These are phyloP conservation scores for Gymnobelideus leadbeateri DNA, from an alignment of 2,113 vertebrate species.

Conservation along the genomic window DNA sequence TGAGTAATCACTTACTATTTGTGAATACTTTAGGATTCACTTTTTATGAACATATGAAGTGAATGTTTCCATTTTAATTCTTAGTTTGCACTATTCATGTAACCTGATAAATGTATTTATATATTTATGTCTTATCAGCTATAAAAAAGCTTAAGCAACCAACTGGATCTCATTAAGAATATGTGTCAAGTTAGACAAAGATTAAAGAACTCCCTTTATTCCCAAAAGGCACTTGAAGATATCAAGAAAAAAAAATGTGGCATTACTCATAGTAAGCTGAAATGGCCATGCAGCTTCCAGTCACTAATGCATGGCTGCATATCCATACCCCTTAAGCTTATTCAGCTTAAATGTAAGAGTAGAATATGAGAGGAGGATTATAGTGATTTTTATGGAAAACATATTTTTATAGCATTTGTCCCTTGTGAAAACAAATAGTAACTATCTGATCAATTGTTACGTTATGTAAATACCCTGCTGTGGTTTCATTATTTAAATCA, in stretches of 20 bases:
- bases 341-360: not conserved
- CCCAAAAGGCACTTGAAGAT: slow-evolving; percentile 78
- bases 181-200: slow-evolving; percentile 54
- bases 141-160: slow-evolving; percentile 59
- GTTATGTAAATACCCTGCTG: not conserved
- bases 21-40: slow-evolving; percentile 18
- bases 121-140: slow-evolving; percentile 66
- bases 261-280: slow-evolving; percentile 51
- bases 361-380: slow-evolving; percentile 46
- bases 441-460: not conserved
- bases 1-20: slow-evolving; percentile 22
- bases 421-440: slow-evolving; percentile 18
- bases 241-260: slow-evolving; percentile 44
- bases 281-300: slow-evolving; percentile 37
- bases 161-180: slow-evolving; percentile 27
- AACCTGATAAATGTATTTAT: slow-evolving; percentile 59
- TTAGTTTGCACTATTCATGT: not conserved
- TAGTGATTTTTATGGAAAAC: not conserved
- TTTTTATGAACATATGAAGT: not conserved
- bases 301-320: slow-evolving; percentile 9
- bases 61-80: slow-evolving; percentile 10
- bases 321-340: not conserved
- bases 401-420: not conserved
- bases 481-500: not conserved
- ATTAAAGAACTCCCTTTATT: slow-evolving; percentile 43